Base-by-base conservation (phyloP, 1,140 invertebrate species). In the Diorhabda sublineata region DNA sequence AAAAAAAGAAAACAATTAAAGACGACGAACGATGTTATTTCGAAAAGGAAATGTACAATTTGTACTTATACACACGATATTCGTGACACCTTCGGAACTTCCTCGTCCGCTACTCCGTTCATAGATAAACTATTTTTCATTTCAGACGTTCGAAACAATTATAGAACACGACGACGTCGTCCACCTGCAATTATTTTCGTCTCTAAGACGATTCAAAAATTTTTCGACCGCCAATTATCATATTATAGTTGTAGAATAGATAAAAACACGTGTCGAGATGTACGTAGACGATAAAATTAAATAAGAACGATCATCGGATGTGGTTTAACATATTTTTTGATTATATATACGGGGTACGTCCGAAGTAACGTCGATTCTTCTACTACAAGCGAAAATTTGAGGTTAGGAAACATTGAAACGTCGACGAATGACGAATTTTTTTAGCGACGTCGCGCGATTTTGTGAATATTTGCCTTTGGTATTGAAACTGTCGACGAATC, bases 31-130 rank as follows among this genome's bases (percentile, higher is more conserved):
- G 6, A 6, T 8, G 11, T 45, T 4, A 58, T 64, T 69, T 58
- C 26, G 41, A 45, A 58, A 67, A 72, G 73, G 73, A 74, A 74
- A 72, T 70, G 69, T 69, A 69, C 73, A 72, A 74, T 74, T 74
- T 74, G 67, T 71, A 68, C 26, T 7, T 6, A 6, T 56, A 59
- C 61, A 74, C 73, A 74, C 73, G 73, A 69, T 65, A 70, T 74
- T 74, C 73, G 73, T 74, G 73, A 74, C 71, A 71, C 69, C 70
- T 69, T 26, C 41, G 47, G 42, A 57, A 72, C 73, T 74, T 74
- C 71, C 73, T 71, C 73, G 64, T 74, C 61, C 62, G 66, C 42
- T 62, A 8, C 6, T 52, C 47, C n/a, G n/a, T n/a, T 52, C 7
- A 60, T 26, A 60, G 64, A 56, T n/a, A 56, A 45, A 56, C 11